Conservation (phyloP, 2,797 vertebrate species). For the Lerista edwardsae region DNA sequence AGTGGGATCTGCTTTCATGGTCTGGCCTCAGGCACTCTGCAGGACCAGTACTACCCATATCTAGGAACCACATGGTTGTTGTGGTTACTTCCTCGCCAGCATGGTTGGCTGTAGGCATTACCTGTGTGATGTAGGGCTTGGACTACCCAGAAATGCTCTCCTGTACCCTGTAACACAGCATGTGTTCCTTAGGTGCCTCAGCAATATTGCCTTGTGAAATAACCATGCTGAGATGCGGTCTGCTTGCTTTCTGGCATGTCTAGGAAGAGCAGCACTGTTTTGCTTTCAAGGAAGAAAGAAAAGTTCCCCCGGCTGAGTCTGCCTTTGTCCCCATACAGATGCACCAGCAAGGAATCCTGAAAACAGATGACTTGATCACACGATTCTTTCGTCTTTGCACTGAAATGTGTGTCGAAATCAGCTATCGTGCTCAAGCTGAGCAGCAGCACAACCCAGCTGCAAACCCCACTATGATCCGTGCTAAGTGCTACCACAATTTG, state of each 20-base stretch:
- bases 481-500: constrained; percentile 98
- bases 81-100: neutral
- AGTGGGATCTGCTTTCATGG: neutral
- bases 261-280: neutral
- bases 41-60: neutral
- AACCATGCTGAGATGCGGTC: neutral
- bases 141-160: neutral
- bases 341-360: constrained; percentile 99
- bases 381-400: constrained; percentile 99
- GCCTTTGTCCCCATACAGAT: constrained; percentile 80
- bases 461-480: constrained; percentile 97
- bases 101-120: neutral
- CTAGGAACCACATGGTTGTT: neutral
- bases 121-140: neutral
- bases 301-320: constrained; percentile 28
- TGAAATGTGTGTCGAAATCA: constrained; percentile 99
- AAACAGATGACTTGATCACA: constrained; percentile 98
- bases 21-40: neutral
- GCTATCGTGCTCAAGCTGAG: constrained; percentile 96
- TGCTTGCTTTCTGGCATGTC: neutral
- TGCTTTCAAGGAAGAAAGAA: neutral
- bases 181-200: neutral
- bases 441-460: constrained; percentile 98
- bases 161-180: neutral
- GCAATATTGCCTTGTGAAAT: neutral